Evolutionary conservation across 2,113 vertebrate genomes (phyloP).

Genomic region (Otis tarda): DNA sequence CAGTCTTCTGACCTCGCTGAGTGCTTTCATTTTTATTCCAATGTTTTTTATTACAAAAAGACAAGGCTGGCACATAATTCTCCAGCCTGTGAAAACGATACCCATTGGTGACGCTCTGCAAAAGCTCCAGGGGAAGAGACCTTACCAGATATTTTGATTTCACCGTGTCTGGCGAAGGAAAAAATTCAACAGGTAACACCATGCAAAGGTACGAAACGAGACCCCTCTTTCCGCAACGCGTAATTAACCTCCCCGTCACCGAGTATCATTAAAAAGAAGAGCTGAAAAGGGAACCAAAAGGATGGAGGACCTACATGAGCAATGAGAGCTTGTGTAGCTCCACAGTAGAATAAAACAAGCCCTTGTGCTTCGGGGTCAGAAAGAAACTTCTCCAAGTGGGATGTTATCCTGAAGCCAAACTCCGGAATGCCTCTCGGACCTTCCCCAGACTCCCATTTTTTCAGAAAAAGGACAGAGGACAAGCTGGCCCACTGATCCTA

Average conservation of each 20-base stretch:
- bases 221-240: neutral
- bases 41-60: neutral
- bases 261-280: neutral
- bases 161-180: neutral
- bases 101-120: neutral
- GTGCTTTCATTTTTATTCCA: neutral
- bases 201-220: neutral
- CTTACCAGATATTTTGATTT: neutral
- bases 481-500: neutral
- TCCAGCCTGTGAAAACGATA: neutral
- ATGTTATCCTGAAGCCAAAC: neutral
- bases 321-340: neutral
- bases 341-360: neutral
- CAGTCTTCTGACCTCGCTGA: neutral
- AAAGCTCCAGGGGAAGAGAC: neutral
- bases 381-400: neutral
- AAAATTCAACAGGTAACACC: neutral
- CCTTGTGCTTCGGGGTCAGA: neutral
- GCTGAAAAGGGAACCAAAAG: neutral
- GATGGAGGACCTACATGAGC: neutral
- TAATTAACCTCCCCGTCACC: constrained; percentile 18
- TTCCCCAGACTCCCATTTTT: neutral
- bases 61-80: neutral
- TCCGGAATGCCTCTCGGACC: neutral
- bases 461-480: neutral